Evolutionary conservation across 2,113 vertebrate genomes (phyloP).

Genomic region (Ardeotis arabs): DNA sequence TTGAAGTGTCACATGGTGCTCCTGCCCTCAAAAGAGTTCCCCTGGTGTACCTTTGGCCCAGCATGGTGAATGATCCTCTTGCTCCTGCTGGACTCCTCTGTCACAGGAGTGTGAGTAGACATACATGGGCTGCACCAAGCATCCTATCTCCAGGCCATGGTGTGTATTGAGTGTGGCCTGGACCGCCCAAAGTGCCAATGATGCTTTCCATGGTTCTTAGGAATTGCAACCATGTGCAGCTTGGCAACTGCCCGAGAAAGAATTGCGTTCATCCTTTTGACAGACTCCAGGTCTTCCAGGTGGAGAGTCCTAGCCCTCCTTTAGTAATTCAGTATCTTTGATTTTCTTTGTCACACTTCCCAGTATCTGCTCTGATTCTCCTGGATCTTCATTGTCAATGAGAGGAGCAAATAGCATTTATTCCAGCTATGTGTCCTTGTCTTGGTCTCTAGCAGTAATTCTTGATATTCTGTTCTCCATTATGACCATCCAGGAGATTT

Average conservation of each 20-base stretch:
- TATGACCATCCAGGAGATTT: background rate
- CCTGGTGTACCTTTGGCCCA: background rate
- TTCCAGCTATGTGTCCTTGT: rapidly evolving
- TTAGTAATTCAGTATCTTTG: background rate
- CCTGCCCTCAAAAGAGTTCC: background rate
- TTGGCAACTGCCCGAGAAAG: background rate
- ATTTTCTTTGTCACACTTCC: background rate
- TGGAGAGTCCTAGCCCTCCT: background rate
- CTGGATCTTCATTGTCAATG: rapidly evolving
- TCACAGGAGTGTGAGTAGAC: background rate
- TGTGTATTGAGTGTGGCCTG: background rate
- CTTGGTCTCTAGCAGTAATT: background rate
- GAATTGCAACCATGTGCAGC: background rate
- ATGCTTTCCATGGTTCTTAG: background rate
- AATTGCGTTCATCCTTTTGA: background rate
- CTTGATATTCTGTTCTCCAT: background rate
- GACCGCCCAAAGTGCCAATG: background rate
- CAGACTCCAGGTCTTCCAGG: background rate
- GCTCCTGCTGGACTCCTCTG: background rate
- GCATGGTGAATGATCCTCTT: background rate
- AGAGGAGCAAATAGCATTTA: background rate
- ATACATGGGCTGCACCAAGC: background rate
- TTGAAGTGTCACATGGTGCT: too few relatives aligned
- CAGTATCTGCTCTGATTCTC: background rate
- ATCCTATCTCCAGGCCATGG: background rate